Evolutionary conservation across 2,113 vertebrate species (phyloP).

Genomic region (Sinocyclocheilus rhinocerous): DNA sequence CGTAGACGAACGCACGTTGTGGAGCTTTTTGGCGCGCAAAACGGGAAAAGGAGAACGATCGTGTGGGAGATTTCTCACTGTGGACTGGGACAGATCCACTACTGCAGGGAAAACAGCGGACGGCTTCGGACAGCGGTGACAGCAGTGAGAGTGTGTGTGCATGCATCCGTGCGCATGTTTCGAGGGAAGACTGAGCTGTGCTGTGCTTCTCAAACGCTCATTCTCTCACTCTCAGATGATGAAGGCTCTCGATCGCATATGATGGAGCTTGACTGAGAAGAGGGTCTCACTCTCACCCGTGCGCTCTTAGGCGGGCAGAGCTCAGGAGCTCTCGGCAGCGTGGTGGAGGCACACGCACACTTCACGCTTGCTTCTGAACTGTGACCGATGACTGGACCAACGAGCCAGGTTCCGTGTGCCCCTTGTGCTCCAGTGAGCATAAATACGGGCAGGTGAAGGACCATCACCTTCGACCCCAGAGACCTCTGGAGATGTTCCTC

Average conservation of each 20-base stretch:
- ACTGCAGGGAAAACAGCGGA: slow-evolving; percentile 20
- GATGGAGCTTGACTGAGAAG: slow-evolving; percentile 51
- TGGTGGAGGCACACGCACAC: slow-evolving; percentile 21
- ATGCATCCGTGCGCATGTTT: slow-evolving; percentile 16
- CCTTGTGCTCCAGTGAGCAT: slow-evolving; percentile 64
- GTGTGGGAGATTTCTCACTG: slow-evolving; percentile 21
- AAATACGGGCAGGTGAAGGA: slow-evolving; percentile 77
- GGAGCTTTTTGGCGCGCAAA: background rate
- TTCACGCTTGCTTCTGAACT: slow-evolving; percentile 39
- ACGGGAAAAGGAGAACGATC: slow-evolving; percentile 7
- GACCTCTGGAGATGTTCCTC: slow-evolving; percentile 97
- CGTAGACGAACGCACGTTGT: background rate
- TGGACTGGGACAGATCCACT: slow-evolving; percentile 8
- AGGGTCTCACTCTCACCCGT: slow-evolving; percentile 19
- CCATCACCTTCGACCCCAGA: slow-evolving; percentile 61
- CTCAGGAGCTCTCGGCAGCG: slow-evolving; percentile 32
- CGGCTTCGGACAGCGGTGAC: slow-evolving; percentile 38
- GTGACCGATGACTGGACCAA: slow-evolving; percentile 55
- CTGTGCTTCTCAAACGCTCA: slow-evolving; percentile 36
- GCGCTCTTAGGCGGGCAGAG: slow-evolving; percentile 28
- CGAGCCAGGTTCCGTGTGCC: slow-evolving; percentile 65
- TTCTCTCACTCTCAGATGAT: slow-evolving; percentile 50
- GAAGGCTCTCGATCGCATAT: slow-evolving; percentile 15
- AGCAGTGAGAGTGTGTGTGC: slow-evolving; percentile 15
- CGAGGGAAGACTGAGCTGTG: slow-evolving; percentile 45